Base-by-base conservation (phyloP, 2,797 vertebrate genomes). In the Chromobotia macracanthus region DNA sequence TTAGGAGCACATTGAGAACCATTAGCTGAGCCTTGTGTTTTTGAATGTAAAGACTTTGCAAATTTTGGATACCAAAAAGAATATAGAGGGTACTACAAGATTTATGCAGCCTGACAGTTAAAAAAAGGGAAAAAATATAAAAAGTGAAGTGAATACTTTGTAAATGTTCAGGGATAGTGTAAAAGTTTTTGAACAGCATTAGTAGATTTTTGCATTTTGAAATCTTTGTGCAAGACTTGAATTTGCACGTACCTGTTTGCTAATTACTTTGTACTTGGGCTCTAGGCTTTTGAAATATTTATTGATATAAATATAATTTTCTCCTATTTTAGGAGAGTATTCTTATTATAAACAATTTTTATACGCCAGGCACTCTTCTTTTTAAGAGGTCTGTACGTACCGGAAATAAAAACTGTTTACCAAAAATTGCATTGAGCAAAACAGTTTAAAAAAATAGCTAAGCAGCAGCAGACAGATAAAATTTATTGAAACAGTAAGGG, bases 221-320 rank as follows among this genome's bases (percentile, higher is more conserved):
- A 53, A 19, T 56, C 35, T 15, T n/a, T 65, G 70, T 58, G 18
- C 55, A 51, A 21, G 56, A 75, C 69, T 81, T 64, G 63, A 77
- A 60, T 74, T 53, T 70, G 46, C n/a, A 75, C 60, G 38, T 79
- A 74, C 77, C 74, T 69, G 80, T 82, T 86, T 79, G 72, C 79
- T 72, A 80, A 81, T 75, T 82, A 67, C 80, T 82, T 84, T 88
- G 75, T 84, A 82, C 84, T 63, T 84, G 87, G 87, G 87, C 84
- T 86, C 82, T 81, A 81, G 56, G 84, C 83, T 76, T 86, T 86
- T 87, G 86, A 88, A 87, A 84, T 91, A 93, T 92, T 92, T 93
- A 92, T 93, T 92, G 84, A 89, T 87, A 87, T 91, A 86, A 91
- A 92, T 91, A 80, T 85, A 87, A 85, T 89, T 92, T 92, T 92